These are phyloP conservation scores for Sipha flava DNA, from an alignment of 1,140 invertebrate genomes.

Conservation along the genomic window DNA sequence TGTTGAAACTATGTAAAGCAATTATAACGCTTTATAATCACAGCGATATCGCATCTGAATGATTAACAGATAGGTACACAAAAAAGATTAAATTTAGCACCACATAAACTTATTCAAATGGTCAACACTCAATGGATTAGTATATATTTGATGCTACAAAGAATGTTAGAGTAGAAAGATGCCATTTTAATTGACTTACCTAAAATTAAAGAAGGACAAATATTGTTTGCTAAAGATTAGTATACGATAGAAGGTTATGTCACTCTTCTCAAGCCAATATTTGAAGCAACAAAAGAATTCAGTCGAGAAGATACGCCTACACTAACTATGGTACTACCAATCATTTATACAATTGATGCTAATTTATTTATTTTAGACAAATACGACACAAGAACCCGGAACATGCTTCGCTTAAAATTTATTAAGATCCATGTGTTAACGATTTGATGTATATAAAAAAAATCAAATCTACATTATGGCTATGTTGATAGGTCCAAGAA, in stretches of 20 bases:
- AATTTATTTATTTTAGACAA: not conserved
- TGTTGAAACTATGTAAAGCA: constrained; percentile 30
- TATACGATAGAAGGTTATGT: not conserved
- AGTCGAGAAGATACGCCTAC: not conserved
- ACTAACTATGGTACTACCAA: constrained; percentile 6
- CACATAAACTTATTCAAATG: constrained; percentile 37
- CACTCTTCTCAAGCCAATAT: not conserved
- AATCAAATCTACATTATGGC: not conserved
- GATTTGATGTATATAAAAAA: not conserved
- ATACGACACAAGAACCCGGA: not conserved
- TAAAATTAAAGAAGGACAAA: not conserved
- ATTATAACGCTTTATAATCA: constrained; percentile 28
- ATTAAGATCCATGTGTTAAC: not conserved
- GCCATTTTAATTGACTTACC: constrained; percentile 26
- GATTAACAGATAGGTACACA: constrained; percentile 35
- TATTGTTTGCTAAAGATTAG: not conserved
- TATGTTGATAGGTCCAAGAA: not conserved
- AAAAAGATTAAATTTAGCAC: constrained; percentile 33
- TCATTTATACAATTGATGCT: not conserved
- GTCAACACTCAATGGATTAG: constrained; percentile 38
- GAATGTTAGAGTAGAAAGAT: constrained; percentile 36
- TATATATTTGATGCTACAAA: constrained; percentile 38
- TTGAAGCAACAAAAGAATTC: constrained; percentile 7
- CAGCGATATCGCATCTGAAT: not conserved
- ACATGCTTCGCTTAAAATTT: not conserved